phyloP scores from a whole-genome alignment of 2,113 vertebrate genomes.

The Cyprinodon brontotheroides region DNA sequence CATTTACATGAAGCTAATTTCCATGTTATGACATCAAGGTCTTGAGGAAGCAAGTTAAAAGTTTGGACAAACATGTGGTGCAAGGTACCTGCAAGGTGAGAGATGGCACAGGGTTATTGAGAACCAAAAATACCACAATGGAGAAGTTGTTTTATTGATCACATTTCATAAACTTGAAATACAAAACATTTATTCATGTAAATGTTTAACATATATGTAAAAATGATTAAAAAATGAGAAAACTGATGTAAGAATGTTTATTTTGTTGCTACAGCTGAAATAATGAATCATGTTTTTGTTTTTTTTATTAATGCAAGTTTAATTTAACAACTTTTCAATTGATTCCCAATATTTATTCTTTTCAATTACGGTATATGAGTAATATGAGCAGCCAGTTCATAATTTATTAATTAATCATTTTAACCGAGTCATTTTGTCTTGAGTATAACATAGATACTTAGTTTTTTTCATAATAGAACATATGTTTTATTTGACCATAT shows the following conservation, averaged over 20 bases:
- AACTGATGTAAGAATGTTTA: neutral
- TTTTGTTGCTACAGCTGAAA: neutral
- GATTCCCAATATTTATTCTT: neutral
- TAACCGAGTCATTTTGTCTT: neutral
- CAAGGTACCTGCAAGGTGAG: conserved; percentile 41
- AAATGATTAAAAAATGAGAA: neutral
- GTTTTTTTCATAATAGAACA: no score
- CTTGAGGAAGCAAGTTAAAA: conserved; percentile 40
- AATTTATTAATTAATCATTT: no score
- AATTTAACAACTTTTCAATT: neutral
- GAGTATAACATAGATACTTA: no score
- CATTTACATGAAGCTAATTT: conserved; percentile 50
- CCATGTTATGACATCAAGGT: conserved; percentile 50
- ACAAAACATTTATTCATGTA: neutral
- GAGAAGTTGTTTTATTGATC: neutral
- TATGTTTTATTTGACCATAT: no score
- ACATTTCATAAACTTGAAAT: neutral
- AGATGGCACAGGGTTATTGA: conserved; percentile 22
- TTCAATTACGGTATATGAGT: neutral
- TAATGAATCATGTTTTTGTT: neutral
- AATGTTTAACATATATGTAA: neutral
- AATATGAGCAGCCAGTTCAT: neutral
- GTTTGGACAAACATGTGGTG: conserved; percentile 41
- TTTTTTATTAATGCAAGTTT: neutral
- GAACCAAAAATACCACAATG: neutral